These are phyloP conservation scores for Galerucella calmariensis DNA, from an alignment of 2,888 invertebrate genomes.

Conservation along the genomic window DNA sequence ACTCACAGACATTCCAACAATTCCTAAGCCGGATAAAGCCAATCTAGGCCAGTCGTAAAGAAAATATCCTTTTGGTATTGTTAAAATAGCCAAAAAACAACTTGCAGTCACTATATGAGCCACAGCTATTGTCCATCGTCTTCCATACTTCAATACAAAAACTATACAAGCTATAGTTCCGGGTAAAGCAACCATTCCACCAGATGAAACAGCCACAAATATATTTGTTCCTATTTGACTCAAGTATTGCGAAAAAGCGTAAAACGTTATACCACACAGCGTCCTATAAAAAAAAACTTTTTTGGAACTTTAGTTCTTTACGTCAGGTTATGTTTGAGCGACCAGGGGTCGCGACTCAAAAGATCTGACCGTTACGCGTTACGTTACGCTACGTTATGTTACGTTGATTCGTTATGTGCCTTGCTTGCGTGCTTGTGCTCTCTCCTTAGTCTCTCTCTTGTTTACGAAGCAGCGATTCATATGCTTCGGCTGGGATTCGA, in stretches of 20 bases:
- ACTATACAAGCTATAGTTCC: constrained; percentile 69
- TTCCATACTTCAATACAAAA: constrained; percentile 66
- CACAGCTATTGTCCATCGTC: constrained; percentile 66
- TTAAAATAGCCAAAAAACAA: constrained; percentile 67
- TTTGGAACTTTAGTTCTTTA: too few species aligned
- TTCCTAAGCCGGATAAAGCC: constrained; percentile 71
- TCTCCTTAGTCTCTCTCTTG: too few species aligned
- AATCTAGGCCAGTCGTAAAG: constrained; percentile 69
- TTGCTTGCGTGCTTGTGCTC: too few species aligned
- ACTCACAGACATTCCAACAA: constrained; percentile 74
- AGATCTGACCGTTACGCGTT: too few species aligned
- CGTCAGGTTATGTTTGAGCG: too few species aligned
- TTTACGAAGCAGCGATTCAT: too few species aligned
- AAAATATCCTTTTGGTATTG: constrained; percentile 65
- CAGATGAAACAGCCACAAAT: constrained; percentile 68
- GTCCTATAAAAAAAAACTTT: constrained; percentile 65
- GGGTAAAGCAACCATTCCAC: constrained; percentile 69
- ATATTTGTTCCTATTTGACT: constrained; percentile 69
- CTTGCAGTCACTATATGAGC: constrained; percentile 66
- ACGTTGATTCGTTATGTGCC: too few species aligned
- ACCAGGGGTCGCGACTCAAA: too few species aligned
- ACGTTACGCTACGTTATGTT: too few species aligned
- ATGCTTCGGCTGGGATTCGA: too few species aligned
- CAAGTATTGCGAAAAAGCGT: constrained; percentile 71
- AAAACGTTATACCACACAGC: constrained; percentile 70